Conservation (phyloP, 2,888 invertebrate species). For the Adineta ricciae region DNA sequence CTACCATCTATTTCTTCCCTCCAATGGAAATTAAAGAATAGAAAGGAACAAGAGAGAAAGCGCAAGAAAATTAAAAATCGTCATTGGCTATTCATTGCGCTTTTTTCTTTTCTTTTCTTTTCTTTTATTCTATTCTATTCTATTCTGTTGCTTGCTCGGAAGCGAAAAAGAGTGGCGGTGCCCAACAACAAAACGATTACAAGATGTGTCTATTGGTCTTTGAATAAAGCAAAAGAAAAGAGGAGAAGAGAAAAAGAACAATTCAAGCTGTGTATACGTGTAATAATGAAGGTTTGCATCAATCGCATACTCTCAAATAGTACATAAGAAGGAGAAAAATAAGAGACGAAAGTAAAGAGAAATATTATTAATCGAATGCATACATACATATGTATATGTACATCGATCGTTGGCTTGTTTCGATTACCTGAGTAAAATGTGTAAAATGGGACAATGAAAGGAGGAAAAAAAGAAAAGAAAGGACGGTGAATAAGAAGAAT, state of each 20-base stretch:
- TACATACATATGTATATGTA: not conserved
- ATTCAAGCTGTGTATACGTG: not conserved
- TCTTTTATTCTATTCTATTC: not conserved
- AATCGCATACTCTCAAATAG: not conserved
- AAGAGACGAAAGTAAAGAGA: not conserved
- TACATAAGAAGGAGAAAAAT: not conserved
- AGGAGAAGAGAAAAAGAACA: not conserved
- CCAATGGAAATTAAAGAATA: slow-evolving; percentile 10
- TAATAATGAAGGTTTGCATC: slow-evolving; percentile 1
- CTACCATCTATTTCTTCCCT: slow-evolving; percentile 14
- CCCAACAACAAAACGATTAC: slow-evolving; percentile 21
- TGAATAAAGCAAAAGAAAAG: not conserved
- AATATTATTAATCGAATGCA: slow-evolving; percentile 21
- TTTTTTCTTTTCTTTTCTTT: not conserved
- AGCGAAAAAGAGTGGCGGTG: not conserved
- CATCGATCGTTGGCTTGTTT: not conserved
- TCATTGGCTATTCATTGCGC: slow-evolving; percentile 1
- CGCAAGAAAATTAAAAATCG: slow-evolving; percentile 22
- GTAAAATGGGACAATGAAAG: slow-evolving; percentile 5
- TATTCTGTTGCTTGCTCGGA: slow-evolving; percentile 17
- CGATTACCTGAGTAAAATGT: slow-evolving; percentile 6
- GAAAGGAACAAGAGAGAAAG: not conserved
- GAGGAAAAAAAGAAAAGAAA: not conserved
- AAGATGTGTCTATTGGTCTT: slow-evolving; percentile 21
- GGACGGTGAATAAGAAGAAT: not conserved